A percentile compares a stretch with the other conserved stretches of the same genome.
Conservation (phyloP, 2,797 vertebrate species). For the Rhadinocentrus ornatus region DNA sequence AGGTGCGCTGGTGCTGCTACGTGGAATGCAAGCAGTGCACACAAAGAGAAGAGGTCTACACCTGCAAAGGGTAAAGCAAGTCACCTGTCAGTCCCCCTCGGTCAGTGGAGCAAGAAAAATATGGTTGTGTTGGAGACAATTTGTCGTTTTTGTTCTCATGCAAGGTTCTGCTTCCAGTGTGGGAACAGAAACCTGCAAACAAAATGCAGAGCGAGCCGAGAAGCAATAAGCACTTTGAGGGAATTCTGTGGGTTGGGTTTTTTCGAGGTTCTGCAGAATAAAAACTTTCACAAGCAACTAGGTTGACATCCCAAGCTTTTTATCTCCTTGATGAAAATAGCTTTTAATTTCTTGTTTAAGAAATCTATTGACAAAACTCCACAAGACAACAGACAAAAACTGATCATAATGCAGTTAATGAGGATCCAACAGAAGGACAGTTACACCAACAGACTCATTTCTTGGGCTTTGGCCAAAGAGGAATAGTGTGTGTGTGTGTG, state of each 20-base stretch:
- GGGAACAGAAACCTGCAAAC: slow-evolving; percentile 52
- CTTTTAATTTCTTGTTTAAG: slow-evolving; percentile 45
- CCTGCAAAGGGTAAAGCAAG: slow-evolving; percentile 89
- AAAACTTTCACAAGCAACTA: slow-evolving; percentile 71
- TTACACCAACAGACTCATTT: slow-evolving; percentile 60
- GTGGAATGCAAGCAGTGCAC: slow-evolving; percentile 99
- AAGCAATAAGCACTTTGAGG: slow-evolving; percentile 82
- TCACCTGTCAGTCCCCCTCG: slow-evolving; percentile 1
- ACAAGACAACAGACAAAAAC: slow-evolving; percentile 28
- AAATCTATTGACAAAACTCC: slow-evolving; percentile 39
- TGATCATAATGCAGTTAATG: slow-evolving; percentile 35
- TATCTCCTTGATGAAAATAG: slow-evolving; percentile 61
- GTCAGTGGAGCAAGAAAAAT: slow-evolving; percentile 47
- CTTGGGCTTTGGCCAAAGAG: slow-evolving; percentile 59
- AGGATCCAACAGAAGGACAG: slow-evolving; percentile 56
- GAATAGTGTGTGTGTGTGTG: slow-evolving; percentile 39
- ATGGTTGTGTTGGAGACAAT: slow-evolving; percentile 39
- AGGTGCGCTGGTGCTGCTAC: slow-evolving; percentile 99
- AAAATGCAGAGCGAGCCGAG: slow-evolving; percentile 57
- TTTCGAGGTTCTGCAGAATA: slow-evolving; percentile 58
- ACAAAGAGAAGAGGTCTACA: slow-evolving; percentile 97
- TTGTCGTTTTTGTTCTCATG: slow-evolving; percentile 49
- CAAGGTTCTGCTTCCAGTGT: slow-evolving; percentile 51
- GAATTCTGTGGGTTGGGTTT: slow-evolving; percentile 69
- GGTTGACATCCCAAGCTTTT: slow-evolving; percentile 74